phyloP scores from a whole-genome alignment of 2,797 vertebrate genomes.

The Pseudopleuronectes americanus region DNA sequence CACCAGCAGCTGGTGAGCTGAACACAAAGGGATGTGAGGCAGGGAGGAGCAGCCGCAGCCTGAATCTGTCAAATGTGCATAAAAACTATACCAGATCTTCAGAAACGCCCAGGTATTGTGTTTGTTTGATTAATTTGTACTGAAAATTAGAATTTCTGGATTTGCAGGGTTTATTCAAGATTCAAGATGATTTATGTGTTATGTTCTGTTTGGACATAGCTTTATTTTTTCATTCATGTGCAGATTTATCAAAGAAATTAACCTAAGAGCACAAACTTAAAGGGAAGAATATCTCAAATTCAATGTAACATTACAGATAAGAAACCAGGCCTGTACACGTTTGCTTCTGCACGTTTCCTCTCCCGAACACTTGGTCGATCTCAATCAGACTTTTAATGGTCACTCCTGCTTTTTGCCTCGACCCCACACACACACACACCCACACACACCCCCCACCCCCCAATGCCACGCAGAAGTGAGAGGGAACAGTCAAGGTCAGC shows the following conservation, averaged over 20 bases:
- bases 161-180: background rate
- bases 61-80: background rate
- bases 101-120: background rate
- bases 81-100: background rate
- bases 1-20: background rate
- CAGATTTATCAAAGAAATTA: too few species aligned
- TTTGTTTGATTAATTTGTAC: background rate
- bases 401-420: slow-evolving; percentile 17
- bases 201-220: too few species aligned
- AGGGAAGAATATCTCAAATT: background rate
- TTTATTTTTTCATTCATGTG: too few species aligned
- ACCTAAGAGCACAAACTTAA: too few species aligned
- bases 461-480: slow-evolving; percentile 35
- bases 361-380: background rate
- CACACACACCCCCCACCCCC: slow-evolving; percentile 7
- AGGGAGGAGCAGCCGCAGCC: background rate
- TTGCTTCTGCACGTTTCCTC: background rate
- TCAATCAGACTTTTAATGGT: slow-evolving; percentile 33
- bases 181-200: too few species aligned
- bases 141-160: background rate
- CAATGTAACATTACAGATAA: background rate
- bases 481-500: slow-evolving; percentile 76
- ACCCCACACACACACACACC: slow-evolving; percentile 40
- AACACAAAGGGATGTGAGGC: too few species aligned
- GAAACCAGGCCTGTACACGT: background rate